Base-by-base conservation (phyloP, 2,888 invertebrate genomes). In the Gastracanthus pulcherrimus region DNA sequence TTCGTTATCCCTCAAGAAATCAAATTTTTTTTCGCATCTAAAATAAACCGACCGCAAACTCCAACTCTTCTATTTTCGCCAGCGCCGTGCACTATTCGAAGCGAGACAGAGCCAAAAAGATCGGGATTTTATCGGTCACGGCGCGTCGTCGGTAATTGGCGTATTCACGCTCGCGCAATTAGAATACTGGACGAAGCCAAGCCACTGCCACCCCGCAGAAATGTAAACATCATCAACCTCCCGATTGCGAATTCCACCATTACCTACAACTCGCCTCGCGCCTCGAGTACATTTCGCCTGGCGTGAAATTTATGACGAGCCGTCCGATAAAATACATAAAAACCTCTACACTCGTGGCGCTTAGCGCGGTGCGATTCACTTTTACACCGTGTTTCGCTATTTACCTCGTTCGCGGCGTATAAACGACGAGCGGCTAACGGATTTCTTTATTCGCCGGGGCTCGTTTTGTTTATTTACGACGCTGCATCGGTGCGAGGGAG, bases 331-430 rank as follows among this genome's bases (percentile, higher is more conserved):
- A 55, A 55, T 55, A 55, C n/a, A n/a, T n/a, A n/a, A n/a, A n/a
- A n/a, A n/a, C n/a, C n/a, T n/a, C n/a, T n/a, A n/a, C n/a, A n/a
- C n/a, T n/a, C n/a, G n/a, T n/a, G n/a, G n/a, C n/a, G n/a, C n/a
- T n/a, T n/a, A n/a, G n/a, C n/a, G n/a, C n/a, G n/a, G n/a, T 55
- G 23, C 55, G 55, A 55, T 55, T 55, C 55, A 55, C 55, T 55
- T 55, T 55, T 55, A 55, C 55, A n/a, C n/a, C n/a, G n/a, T n/a
- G n/a, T n/a, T n/a, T n/a, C n/a, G n/a, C n/a, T n/a, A n/a, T n/a
- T n/a, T n/a, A n/a, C n/a, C n/a, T n/a, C n/a, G n/a, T n/a, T n/a
- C n/a, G 55, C 6, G 9, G 23, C 55, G 26, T 26, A 55, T 13
- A 45, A 45, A 23, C 26, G 55, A 55, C 13, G 55, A 55, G 13